phyloP scores from a whole-genome alignment of 2,797 vertebrate species.

The Glossophaga mutica region DNA sequence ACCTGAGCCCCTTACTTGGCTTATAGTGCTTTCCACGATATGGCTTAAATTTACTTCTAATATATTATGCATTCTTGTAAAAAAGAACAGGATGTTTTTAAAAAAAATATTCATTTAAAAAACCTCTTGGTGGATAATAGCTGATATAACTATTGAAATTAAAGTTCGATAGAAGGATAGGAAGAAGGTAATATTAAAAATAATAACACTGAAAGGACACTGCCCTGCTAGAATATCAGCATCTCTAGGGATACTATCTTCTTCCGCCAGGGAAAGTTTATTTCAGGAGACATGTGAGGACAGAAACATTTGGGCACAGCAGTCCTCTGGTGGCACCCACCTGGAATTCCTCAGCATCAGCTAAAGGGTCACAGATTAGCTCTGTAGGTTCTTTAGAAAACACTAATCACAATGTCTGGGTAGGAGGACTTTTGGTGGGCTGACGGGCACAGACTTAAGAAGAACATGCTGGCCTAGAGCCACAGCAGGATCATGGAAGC shows the following conservation, averaged over 20 bases:
- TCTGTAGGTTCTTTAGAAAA: not conserved
- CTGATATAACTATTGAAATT: not conserved
- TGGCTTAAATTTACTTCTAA: not conserved
- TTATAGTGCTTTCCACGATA: not conserved
- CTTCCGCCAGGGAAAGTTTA: not conserved
- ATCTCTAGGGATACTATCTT: not conserved
- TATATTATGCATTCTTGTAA: not conserved
- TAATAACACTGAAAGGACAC: not conserved
- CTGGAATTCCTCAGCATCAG: not conserved
- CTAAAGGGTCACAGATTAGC: not conserved
- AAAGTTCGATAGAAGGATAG: not conserved
- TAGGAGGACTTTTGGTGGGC: not conserved
- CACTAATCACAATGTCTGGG: not conserved
- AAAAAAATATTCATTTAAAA: not conserved
- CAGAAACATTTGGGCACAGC: not conserved
- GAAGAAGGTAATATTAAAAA: not conserved
- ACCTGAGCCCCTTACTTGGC: not conserved
- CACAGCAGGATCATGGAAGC: not conserved
- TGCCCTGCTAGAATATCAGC: not conserved
- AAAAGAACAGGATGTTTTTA: not conserved
- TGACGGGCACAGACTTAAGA: not conserved
- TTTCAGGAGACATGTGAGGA: not conserved
- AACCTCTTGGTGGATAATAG: not conserved
- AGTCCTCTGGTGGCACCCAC: not conserved
- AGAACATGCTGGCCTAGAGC: not conserved